Base-by-base conservation (phyloP, 2,888 invertebrate genomes). In the Meloe dianella region DNA sequence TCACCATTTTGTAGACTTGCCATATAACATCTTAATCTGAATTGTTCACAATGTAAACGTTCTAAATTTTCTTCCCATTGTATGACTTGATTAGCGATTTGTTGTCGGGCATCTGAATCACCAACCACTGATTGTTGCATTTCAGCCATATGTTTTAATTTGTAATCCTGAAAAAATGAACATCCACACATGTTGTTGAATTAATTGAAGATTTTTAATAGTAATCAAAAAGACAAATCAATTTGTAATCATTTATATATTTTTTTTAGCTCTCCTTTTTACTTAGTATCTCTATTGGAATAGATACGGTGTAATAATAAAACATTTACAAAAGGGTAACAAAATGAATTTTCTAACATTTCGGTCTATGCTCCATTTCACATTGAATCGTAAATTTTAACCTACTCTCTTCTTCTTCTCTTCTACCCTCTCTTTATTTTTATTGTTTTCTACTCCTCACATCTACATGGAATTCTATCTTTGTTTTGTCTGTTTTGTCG, bases 1-100 rank as follows among this genome's bases (percentile, higher is more conserved):
- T 98, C 97, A 71, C 95, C 95, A 79, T 93, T 94, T 84, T 97
- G 97, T 77, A 98, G 88, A 77, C 97, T 97, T 69, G 97, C 96
- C 93, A 97, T 96, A 85, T 98, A 98, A 85, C 97, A 98, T 71
- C 96, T 90, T 72, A 97, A 88, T 74, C 97, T 90, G 85, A 97
- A 98, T 85, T 97, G 97, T 84, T 98, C 98, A 84, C 97, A 96
- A 83, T 97, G 97, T 78, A 97, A 88, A 74, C 97, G 89, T 83
- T 98, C 98, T 75, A 98, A 88, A 84, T 97, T 97, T 84, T 97
- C 97, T 80, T 98, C 97, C 96, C 97, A 97, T 82, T 96, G 95
- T 69, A 94, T 87, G 83, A 98, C 96, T 87, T 98, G 97, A 79
- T 92, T 92, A 78, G 92, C 93, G 73, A 98, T 92, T 84, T 97